Evolutionary conservation across 1,140 invertebrate species (phyloP), one percentile per base, ranked within the genome.

Genomic region (Eubasilissa regina): DNA sequence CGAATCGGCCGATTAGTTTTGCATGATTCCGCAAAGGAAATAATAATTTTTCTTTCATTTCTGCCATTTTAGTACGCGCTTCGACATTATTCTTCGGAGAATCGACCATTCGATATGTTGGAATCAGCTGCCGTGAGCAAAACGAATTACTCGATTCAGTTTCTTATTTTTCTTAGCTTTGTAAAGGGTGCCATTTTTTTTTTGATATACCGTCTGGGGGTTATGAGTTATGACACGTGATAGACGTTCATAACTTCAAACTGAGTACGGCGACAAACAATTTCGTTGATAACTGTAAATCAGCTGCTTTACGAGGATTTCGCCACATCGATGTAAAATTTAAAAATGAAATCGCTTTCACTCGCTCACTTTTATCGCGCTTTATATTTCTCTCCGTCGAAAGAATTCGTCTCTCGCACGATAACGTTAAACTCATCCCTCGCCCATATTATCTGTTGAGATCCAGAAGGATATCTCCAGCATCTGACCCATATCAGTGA

Each of bases 101-200:
- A 60, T 53, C 48, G 35, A 19, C 66, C 75, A 77, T 81, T 78
- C 58, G 77, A 78, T 70, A 66, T 78, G 25, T 75, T 60, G 53
- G 47, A 81, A 78, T 82, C 81, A 82, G 81, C 81, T 82, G 81
- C 70, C 81, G 64, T 10, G 13, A 77, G 81, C 81, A 82, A 55
- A 82, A 17, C 81, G 78, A 82, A 82, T 82, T 70, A 58, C 75
- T 77, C 60, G 77, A 82, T 82, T 56, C 62, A 8, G 48, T 53
- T 45, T 77, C 8, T 66, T 77, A 53, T 68, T 53, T 77, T 68
- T 77, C 62, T 68, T 19, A 25, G 25, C 25, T 35, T 35, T 35
- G 25, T 35, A 6, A 6, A 35, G 25, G 25, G 25, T 1, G 47
- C 56, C 17, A 56, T 17, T 45, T 17, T 64, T 76, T 47, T 64